Percentiles rank a stretch among this genome's conserved stretches.
phyloP scores from a whole-genome alignment of 2,797 vertebrate genomes.

The Choloepus didactylus region DNA sequence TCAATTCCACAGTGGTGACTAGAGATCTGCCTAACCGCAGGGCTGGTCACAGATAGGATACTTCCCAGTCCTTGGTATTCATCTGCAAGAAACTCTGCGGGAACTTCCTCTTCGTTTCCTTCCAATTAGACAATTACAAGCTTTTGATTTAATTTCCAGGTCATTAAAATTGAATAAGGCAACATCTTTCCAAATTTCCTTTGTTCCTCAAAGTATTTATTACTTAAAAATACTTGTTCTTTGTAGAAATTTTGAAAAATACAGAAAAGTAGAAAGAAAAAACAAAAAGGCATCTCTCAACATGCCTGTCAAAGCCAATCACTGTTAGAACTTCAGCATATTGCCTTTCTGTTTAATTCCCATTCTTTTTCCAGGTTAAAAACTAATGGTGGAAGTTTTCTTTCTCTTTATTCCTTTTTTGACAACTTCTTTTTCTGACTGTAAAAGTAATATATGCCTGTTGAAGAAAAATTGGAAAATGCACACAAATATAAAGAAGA shows the following conservation, averaged over 20 bases:
- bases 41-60: neutral
- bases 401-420: neutral
- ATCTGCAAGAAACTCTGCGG: neutral
- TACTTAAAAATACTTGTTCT: constrained; percentile 20
- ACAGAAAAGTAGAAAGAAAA: neutral
- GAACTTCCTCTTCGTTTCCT: neutral
- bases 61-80: neutral
- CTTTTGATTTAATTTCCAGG: neutral
- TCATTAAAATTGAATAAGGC: constrained; percentile 2
- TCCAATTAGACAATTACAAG: neutral
- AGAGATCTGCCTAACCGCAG: neutral
- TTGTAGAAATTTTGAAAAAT: constrained; percentile 20
- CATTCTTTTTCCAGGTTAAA: constrained; percentile 38
- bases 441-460: neutral
- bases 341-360: constrained; percentile 27
- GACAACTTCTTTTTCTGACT: neutral
- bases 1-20: neutral
- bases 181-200: neutral
- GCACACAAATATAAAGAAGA: neutral
- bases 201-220: constrained; percentile 27
- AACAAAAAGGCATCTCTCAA: neutral
- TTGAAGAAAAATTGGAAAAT: constrained; percentile 29
- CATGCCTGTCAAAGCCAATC: neutral
- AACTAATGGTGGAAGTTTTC: neutral
- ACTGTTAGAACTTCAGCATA: neutral